A percentile compares a stretch with the other conserved stretches of the same genome.
phyloP scores from a whole-genome alignment of 2,113 vertebrate genomes.

The Tetrao urogallus region DNA sequence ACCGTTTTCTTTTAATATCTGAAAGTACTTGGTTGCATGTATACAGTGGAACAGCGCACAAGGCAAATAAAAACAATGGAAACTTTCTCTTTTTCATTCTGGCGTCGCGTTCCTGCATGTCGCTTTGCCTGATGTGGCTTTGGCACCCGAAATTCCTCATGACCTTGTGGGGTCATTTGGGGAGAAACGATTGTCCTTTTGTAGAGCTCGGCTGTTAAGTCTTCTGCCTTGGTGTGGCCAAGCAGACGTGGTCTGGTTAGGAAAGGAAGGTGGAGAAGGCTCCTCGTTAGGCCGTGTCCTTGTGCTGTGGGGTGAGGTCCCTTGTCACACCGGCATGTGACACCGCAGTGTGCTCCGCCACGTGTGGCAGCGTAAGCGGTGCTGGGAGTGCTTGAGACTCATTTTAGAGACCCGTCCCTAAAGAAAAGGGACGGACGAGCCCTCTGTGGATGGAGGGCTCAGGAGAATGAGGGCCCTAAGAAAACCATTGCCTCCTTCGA shows the following conservation, averaged over 20 bases:
- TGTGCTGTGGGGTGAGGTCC: neutral
- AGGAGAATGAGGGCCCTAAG: neutral
- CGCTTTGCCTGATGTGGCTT: neutral
- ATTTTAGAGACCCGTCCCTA: neutral
- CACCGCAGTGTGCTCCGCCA: neutral
- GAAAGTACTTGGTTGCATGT: slow-evolving; percentile 66
- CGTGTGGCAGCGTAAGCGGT: neutral
- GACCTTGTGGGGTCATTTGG: neutral
- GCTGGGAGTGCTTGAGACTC: neutral
- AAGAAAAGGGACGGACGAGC: neutral
- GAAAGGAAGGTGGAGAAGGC: neutral
- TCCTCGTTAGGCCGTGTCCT: neutral
- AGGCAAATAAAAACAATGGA: slow-evolving; percentile 78
- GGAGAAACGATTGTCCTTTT: slow-evolving; percentile 16
- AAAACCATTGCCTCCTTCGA: neutral
- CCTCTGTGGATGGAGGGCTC: neutral
- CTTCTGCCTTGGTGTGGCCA: neutral
- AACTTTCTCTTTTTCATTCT: slow-evolving; percentile 66
- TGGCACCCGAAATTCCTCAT: slow-evolving; percentile 21
- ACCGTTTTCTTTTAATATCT: slow-evolving; percentile 63
- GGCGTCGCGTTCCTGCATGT: slow-evolving; percentile 64
- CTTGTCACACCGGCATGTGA: neutral
- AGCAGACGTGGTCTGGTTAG: neutral
- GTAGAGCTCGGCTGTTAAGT: neutral
- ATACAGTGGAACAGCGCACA: slow-evolving; percentile 71